A percentile compares a stretch with the other conserved stretches of the same genome.
Evolutionary conservation across 2,888 invertebrate species (phyloP).

Genomic region (Latheticus oryzae): DNA sequence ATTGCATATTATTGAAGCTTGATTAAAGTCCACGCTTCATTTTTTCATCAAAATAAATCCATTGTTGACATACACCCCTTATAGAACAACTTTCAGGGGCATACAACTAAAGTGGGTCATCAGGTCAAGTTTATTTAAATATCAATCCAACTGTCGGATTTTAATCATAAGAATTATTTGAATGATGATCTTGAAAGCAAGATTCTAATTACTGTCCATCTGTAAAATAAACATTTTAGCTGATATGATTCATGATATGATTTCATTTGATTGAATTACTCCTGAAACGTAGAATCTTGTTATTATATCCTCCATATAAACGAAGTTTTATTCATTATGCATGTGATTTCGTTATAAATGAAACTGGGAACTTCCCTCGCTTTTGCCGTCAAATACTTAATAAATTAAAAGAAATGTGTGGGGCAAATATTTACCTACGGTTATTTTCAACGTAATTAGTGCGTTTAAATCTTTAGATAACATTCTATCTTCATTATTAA

Average conservation of each 20-base stretch:
- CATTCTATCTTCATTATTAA: conserved; percentile 7
- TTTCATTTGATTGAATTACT: background rate
- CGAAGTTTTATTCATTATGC: conserved; percentile 11
- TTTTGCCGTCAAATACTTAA: conserved; percentile 4
- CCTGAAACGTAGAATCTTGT: background rate
- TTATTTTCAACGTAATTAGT: conserved; percentile 30
- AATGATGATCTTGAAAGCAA: background rate
- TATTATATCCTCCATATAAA: background rate
- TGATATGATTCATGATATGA: background rate
- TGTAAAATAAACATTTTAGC: conserved; percentile 9
- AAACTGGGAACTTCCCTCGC: conserved; percentile 7
- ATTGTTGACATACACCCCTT: background rate
- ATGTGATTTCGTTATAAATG: conserved; percentile 2
- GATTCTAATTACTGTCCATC: background rate
- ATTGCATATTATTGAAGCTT: conserved; percentile 8
- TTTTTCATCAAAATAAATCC: conserved; percentile 9
- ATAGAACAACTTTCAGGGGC: conserved; percentile 11
- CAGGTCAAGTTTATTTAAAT: conserved; percentile 32
- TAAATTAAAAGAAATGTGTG: conserved; percentile 25
- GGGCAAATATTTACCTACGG: conserved; percentile 29
- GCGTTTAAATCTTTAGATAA: conserved; percentile 36
- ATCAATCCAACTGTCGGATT: background rate
- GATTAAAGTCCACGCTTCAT: background rate
- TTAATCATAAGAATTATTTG: background rate
- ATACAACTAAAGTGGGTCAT: conserved; percentile 9